phyloP scores from a whole-genome alignment of 2,113 vertebrate species.

The Casuarius casuarius region DNA sequence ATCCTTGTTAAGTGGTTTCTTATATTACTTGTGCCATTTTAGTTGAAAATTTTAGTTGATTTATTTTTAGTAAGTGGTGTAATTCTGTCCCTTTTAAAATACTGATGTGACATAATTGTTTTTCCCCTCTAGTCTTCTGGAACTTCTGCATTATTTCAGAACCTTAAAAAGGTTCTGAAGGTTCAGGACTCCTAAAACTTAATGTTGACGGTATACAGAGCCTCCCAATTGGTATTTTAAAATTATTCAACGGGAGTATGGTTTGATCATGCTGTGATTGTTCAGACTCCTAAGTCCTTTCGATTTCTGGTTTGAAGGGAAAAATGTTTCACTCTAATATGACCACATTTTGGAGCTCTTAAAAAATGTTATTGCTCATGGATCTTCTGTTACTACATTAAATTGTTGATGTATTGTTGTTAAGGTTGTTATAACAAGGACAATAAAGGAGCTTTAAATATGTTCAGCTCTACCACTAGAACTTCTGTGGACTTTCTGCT shows the following conservation, averaged over 20 bases:
- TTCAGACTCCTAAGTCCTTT: background rate
- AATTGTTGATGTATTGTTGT: background rate
- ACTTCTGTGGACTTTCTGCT: background rate
- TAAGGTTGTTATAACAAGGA: background rate
- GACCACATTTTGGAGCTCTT: background rate
- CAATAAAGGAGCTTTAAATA: background rate
- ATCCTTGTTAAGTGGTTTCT: background rate
- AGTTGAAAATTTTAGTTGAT: background rate
- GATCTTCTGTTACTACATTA: background rate
- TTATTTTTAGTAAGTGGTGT: background rate
- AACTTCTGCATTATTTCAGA: background rate
- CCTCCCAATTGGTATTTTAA: background rate
- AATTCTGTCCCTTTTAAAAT: background rate
- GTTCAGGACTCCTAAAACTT: background rate
- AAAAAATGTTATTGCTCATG: background rate
- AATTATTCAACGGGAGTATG: background rate
- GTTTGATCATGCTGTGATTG: background rate
- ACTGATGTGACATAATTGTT: background rate
- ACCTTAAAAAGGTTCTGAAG: background rate
- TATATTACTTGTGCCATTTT: background rate
- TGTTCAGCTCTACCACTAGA: background rate
- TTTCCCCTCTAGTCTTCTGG: background rate
- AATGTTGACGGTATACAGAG: background rate
- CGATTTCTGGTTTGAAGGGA: background rate
- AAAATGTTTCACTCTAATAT: background rate